A percentile compares a stretch with the other conserved stretches of the same genome.
Evolutionary conservation across 2,113 vertebrate genomes (phyloP).

Genomic region (Anser cygnoides): DNA sequence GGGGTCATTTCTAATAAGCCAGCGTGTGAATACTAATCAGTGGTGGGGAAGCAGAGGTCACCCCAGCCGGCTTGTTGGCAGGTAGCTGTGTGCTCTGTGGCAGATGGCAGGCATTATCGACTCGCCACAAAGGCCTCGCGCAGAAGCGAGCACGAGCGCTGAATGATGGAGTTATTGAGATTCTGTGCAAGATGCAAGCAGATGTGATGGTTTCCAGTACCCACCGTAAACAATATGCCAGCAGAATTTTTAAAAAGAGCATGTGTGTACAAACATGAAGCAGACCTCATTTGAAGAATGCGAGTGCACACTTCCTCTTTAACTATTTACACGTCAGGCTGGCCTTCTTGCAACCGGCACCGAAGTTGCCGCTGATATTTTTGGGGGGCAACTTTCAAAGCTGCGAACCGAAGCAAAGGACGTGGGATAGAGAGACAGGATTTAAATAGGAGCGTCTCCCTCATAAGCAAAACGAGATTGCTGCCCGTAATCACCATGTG

Average conservation of each 20-base stretch:
- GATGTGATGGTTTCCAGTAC: conserved; percentile 82
- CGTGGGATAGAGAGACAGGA: rapidly evolving
- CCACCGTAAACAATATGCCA: conserved; percentile 82
- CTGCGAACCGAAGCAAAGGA: not conserved
- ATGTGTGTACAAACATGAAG: conserved; percentile 82
- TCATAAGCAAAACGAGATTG: not conserved
- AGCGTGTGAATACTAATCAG: conserved; percentile 84
- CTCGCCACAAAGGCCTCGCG: conserved; percentile 81
- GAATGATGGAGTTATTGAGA: conserved; percentile 85
- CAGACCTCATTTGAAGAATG: conserved; percentile 64
- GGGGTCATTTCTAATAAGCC: conserved; percentile 83
- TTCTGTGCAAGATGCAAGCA: conserved; percentile 81
- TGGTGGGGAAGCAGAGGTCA: conserved; percentile 81
- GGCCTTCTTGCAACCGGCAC: not conserved
- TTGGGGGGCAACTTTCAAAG: not conserved
- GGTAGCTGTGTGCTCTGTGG: conserved; percentile 85
- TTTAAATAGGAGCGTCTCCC: rapidly evolving
- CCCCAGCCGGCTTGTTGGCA: conserved; percentile 80
- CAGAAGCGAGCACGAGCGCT: conserved; percentile 72
- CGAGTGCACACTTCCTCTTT: conserved; percentile 42
- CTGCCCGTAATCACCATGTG: not conserved
- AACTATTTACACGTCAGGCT: conserved; percentile 32
- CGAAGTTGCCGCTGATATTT: not conserved
- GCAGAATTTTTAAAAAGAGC: conserved; percentile 81
- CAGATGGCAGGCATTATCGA: conserved; percentile 88